phyloP scores from a whole-genome alignment of 2,797 vertebrate genomes.

The Melanotaenia boesemani region DNA sequence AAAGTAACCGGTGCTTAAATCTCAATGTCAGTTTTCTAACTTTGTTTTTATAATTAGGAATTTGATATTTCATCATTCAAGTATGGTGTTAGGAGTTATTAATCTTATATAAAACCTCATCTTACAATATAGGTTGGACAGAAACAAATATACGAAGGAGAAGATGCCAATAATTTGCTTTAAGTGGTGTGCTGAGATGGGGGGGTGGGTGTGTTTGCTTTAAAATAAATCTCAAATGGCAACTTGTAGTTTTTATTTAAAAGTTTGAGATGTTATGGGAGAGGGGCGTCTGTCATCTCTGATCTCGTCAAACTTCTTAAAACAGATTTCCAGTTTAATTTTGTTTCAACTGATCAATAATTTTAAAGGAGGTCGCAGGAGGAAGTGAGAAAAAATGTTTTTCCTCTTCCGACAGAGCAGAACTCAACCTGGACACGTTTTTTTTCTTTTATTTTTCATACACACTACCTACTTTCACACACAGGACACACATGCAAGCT shows the following conservation, averaged over 20 bases:
- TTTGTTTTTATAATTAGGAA: too few species aligned
- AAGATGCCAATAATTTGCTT: too few species aligned
- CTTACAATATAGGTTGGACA: neutral
- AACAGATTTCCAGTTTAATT: neutral
- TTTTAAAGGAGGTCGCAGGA: slow-evolving; percentile 25
- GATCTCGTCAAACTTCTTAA: neutral
- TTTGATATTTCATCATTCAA: neutral
- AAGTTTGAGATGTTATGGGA: too few species aligned
- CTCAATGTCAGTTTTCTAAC: neutral
- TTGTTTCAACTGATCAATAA: slow-evolving; percentile 24
- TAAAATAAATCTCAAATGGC: too few species aligned
- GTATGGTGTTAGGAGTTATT: neutral
- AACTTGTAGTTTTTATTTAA: too few species aligned
- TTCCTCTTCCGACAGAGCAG: slow-evolving; percentile 28
- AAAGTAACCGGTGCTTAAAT: neutral
- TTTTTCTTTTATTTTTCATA: neutral
- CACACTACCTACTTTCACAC: slow-evolving; percentile 31
- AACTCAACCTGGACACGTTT: slow-evolving; percentile 29
- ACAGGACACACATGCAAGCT: slow-evolving; percentile 15
- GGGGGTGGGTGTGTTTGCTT: too few species aligned
- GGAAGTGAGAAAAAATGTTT: slow-evolving; percentile 20
- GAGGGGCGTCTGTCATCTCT: neutral
- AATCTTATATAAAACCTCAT: neutral
- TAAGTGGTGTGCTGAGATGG: too few species aligned
- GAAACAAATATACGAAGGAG: neutral